Percentiles rank a stretch among this genome's conserved stretches.
phyloP scores from a whole-genome alignment of 2,888 invertebrate species.

The Apeira syringaria region DNA sequence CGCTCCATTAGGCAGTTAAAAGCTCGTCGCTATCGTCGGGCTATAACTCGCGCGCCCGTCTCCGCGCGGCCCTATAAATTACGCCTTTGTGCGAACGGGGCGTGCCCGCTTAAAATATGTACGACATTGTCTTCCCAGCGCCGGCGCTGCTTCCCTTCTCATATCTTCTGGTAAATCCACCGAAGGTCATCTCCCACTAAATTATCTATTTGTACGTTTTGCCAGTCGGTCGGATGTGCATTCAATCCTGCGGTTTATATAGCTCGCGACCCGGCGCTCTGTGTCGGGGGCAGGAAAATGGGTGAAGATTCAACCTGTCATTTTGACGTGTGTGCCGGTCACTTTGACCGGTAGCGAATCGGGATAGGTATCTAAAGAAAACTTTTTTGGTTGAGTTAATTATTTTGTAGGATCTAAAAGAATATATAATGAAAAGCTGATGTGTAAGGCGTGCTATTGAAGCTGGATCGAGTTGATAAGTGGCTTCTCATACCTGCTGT shows the following conservation, averaged over 20 bases:
- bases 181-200: constrained; percentile 67
- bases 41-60: constrained; percentile 81
- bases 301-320: constrained; percentile 38
- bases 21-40: constrained; percentile 81
- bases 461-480: no score
- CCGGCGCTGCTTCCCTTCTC: constrained; percentile 66
- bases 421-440: no score
- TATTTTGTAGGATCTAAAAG: no score
- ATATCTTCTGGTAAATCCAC: constrained; percentile 63
- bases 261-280: constrained; percentile 50
- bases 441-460: no score
- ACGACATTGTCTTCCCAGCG: constrained; percentile 78
- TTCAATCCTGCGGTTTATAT: constrained; percentile 56
- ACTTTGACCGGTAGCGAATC: constrained; percentile 33
- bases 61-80: constrained; percentile 81
- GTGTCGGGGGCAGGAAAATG: constrained; percentile 37
- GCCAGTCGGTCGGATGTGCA: constrained; percentile 44
- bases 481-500: no score
- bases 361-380: constrained; percentile 2
- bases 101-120: constrained; percentile 81
- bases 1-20: constrained; percentile 83
- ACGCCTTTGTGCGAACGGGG: constrained; percentile 80
- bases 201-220: constrained; percentile 63
- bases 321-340: constrained; percentile 46
- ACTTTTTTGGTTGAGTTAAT: no score